Conservation (phyloP, 2,113 vertebrate genomes). For the Limanda limanda region DNA sequence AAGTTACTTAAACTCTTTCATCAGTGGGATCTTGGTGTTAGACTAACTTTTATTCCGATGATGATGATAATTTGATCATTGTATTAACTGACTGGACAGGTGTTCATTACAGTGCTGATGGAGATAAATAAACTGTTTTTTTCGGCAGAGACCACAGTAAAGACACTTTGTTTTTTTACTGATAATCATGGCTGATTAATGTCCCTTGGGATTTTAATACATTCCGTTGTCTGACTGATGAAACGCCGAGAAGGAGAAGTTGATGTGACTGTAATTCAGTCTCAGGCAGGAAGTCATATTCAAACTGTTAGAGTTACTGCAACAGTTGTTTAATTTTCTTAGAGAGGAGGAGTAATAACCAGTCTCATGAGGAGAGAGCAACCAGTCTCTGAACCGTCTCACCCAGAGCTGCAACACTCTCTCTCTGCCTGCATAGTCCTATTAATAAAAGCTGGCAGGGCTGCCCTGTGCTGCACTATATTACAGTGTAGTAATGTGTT, state of each 20-base stretch:
- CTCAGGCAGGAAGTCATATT: background rate
- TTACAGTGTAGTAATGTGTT: constrained; percentile 72
- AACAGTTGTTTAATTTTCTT: constrained; percentile 1
- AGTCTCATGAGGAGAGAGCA: constrained; percentile 17
- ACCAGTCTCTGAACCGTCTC: constrained; percentile 21
- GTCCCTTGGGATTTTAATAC: background rate
- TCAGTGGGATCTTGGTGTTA: background rate
- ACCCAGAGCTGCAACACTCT: constrained; percentile 29
- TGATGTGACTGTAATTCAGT: background rate
- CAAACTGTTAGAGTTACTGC: background rate
- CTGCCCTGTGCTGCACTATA: constrained; percentile 61
- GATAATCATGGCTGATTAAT: background rate
- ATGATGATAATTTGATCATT: background rate
- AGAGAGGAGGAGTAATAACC: background rate
- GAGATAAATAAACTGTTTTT: background rate
- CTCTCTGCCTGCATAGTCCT: constrained; percentile 53
- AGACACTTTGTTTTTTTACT: background rate
- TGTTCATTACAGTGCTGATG: constrained; percentile 8
- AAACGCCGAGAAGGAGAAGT: constrained; percentile 1
- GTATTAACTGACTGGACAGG: background rate
- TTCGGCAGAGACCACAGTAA: background rate
- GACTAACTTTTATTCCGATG: background rate
- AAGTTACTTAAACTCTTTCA: background rate
- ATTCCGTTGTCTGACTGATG: background rate
- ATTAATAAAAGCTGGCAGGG: constrained; percentile 73